Conservation (phyloP, 2,797 vertebrate genomes). For the Hydrolagus colliei region DNA sequence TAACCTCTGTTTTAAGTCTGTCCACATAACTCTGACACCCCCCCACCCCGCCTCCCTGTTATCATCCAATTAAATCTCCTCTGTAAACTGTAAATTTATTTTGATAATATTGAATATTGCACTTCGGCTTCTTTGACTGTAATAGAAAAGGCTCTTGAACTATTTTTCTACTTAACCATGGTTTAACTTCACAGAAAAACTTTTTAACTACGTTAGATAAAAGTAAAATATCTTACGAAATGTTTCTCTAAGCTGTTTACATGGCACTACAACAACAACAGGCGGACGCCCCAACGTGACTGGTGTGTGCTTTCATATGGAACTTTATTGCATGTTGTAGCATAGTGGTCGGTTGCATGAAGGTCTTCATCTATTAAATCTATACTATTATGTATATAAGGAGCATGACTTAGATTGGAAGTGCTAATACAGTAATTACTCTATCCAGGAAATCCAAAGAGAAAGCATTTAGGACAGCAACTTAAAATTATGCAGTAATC, state of each 20-base stretch:
- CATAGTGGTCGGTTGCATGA: not conserved
- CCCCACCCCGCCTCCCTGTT: too few relatives aligned
- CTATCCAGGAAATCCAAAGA: not conserved
- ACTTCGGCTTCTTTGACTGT: too few relatives aligned
- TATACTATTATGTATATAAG: not conserved
- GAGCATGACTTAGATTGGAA: constrained; percentile 4
- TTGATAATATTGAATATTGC: too few relatives aligned
- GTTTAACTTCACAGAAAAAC: not conserved
- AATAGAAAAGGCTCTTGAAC: too few relatives aligned
- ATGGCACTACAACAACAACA: too few relatives aligned
- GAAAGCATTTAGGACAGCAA: constrained; percentile 21
- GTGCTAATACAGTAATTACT: not conserved
- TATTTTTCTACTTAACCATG: too few relatives aligned
- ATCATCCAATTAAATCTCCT: too few relatives aligned
- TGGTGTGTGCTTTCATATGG: not conserved
- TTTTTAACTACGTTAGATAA: not conserved
- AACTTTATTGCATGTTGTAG: not conserved
- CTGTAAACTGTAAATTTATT: too few relatives aligned
- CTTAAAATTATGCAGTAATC: constrained; percentile 46
- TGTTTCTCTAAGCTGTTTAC: not conserved
- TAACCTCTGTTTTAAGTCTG: too few relatives aligned
- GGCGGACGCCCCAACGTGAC: too few relatives aligned
- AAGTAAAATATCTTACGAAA: not conserved
- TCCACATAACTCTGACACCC: too few relatives aligned
- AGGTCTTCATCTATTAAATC: not conserved